These are phyloP conservation scores for Terebella lapidaria DNA, from an alignment of 2,888 invertebrate species.

Conservation along the genomic window DNA sequence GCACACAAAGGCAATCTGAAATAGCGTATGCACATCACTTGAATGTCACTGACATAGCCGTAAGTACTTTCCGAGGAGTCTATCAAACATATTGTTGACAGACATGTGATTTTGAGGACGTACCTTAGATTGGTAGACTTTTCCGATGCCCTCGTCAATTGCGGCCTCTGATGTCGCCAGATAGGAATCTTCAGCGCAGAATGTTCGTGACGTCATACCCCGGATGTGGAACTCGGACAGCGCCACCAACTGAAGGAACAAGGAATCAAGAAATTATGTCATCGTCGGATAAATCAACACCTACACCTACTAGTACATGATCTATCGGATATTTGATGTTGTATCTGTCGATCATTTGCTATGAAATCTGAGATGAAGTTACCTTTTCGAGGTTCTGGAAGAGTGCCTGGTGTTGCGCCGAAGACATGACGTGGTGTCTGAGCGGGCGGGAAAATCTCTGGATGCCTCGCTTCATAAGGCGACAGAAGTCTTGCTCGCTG, in stretches of 20 bases:
- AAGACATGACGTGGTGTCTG: slow-evolving; percentile 41
- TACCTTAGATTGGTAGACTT: not conserved
- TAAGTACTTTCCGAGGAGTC: too few species aligned
- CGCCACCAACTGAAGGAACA: not conserved
- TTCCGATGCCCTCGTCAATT: not conserved
- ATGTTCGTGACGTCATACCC: not conserved
- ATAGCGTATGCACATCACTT: too few species aligned
- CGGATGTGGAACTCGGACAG: slow-evolving; percentile 5
- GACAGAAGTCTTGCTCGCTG: slow-evolving; percentile 39
- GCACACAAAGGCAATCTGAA: not conserved
- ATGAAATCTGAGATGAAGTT: not conserved
- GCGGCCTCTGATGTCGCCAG: not conserved
- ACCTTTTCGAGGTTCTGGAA: slow-evolving; percentile 48
- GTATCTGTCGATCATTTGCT: too few species aligned
- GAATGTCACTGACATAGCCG: too few species aligned
- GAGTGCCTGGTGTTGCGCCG: slow-evolving; percentile 36
- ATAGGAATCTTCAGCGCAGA: not conserved
- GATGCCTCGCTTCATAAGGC: slow-evolving; percentile 44
- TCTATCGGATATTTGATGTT: too few species aligned
- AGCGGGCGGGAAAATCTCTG: slow-evolving; percentile 45
- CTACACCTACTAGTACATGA: too few species aligned
- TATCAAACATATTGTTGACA: not conserved
- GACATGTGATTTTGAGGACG: not conserved
- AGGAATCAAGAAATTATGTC: not conserved
- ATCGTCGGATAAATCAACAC: not conserved